Conservation (phyloP, 2,888 invertebrate genomes). For the Colostygia pectinataria region DNA sequence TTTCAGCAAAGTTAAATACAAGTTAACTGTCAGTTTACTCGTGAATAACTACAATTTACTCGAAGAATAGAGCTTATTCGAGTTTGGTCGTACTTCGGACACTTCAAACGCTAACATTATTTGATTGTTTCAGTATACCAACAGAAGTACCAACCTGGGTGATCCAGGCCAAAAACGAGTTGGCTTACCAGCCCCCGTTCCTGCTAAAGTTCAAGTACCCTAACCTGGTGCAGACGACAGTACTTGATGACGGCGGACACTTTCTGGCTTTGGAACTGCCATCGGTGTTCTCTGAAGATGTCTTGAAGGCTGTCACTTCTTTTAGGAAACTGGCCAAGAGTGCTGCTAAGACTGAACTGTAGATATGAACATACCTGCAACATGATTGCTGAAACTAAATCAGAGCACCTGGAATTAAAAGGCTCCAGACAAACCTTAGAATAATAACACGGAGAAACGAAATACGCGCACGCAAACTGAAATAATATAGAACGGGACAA, state of each 20-base stretch:
- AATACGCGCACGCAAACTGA: too few relatives aligned
- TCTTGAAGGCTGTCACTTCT: conserved; percentile 66
- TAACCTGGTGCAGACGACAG: conserved; percentile 85
- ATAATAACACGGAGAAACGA: too few relatives aligned
- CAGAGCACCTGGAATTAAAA: too few relatives aligned
- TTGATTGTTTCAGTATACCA: conserved; percentile 78
- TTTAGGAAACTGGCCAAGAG: conserved; percentile 47
- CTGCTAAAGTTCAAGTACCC: conserved; percentile 82
- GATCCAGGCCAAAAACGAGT: conserved; percentile 87
- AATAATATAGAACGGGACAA: too few relatives aligned
- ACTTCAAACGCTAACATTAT: neutral
- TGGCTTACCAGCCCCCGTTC: conserved; percentile 82
- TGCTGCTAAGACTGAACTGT: conserved; percentile 70
- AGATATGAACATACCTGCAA: conserved; percentile 3
- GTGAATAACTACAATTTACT: too few relatives aligned
- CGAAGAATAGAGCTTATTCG: too few relatives aligned
- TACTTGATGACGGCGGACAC: conserved; percentile 89
- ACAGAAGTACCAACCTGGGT: conserved; percentile 86
- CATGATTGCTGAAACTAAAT: too few relatives aligned
- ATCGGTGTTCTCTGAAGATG: conserved; percentile 85
- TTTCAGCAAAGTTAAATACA: too few relatives aligned
- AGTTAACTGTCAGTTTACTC: too few relatives aligned
- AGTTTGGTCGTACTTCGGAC: too few relatives aligned
- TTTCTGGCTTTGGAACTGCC: conserved; percentile 93
- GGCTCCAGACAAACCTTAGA: too few relatives aligned